Conservation (phyloP, 1,140 invertebrate genomes). For the Macrotrachela quadricornifera region DNA sequence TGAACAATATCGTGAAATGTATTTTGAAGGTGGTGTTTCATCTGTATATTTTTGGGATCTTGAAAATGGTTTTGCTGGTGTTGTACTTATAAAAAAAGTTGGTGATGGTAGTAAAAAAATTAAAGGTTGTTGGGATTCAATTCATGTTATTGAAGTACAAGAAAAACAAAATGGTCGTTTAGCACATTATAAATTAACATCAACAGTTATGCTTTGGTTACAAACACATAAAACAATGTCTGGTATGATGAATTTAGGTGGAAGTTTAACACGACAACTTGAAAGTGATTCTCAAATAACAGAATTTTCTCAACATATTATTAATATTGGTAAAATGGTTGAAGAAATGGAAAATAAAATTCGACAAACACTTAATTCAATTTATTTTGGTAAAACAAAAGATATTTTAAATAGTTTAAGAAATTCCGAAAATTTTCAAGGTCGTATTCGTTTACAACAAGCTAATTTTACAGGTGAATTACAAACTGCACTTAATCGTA, state of each 20-base stretch:
- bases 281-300: conserved; percentile 69
- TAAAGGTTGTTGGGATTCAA: conserved; percentile 95
- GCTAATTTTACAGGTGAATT: too few relatives aligned
- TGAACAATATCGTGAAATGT: conserved; percentile 92
- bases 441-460: too few relatives aligned
- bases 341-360: conserved; percentile 99
- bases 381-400: conserved; percentile 97
- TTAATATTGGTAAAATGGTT: conserved; percentile 65
- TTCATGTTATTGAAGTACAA: conserved; percentile 94
- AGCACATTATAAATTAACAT: conserved; percentile 95
- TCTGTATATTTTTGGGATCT: conserved; percentile 98
- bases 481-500: too few relatives aligned
- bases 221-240: conserved; percentile 82
- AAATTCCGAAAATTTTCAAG: too few relatives aligned
- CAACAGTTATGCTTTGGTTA: conserved; percentile 95
- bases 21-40: conserved; percentile 96
- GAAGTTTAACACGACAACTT: conserved; percentile 84
- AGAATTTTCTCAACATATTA: conserved; percentile 80
- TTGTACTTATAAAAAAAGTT: conserved; percentile 90
- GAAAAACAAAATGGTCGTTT: conserved; percentile 36
- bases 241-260: conserved; percentile 93
- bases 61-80: conserved; percentile 82
- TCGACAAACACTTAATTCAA: conserved; percentile 84
- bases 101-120: conserved; percentile 88
- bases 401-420: conserved; percentile 93